phyloP scores from a whole-genome alignment of 92 coral and sea anemone species.

The Muricea muricata region DNA sequence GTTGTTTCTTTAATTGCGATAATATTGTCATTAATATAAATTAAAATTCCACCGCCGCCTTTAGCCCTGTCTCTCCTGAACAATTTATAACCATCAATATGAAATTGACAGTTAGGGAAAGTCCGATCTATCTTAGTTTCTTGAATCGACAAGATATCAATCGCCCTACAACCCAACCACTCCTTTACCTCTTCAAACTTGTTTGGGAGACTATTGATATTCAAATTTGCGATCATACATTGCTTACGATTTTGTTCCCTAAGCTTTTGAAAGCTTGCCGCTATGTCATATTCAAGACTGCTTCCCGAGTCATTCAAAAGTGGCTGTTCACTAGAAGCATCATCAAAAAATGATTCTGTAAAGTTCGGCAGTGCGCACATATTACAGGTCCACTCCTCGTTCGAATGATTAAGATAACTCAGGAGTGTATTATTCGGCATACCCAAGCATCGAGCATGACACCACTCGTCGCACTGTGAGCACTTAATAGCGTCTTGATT shows the following conservation, averaged over 20 bases:
- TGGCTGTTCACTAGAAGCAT: slow-evolving; percentile 9
- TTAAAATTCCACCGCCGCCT: slow-evolving; percentile 58
- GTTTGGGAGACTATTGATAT: slow-evolving; percentile 53
- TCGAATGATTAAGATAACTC: slow-evolving; percentile 44
- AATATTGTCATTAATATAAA: slow-evolving; percentile 47
- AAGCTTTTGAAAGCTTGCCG: not conserved
- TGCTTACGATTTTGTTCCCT: slow-evolving; percentile 38
- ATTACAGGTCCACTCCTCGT: slow-evolving; percentile 58
- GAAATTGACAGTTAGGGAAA: slow-evolving; percentile 59
- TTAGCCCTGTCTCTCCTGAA: slow-evolving; percentile 50
- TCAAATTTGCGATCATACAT: slow-evolving; percentile 52
- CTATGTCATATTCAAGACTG: not conserved
- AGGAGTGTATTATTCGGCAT: slow-evolving; percentile 27
- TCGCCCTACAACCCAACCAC: slow-evolving; percentile 45
- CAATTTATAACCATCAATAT: slow-evolving; percentile 45
- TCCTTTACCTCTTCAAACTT: slow-evolving; percentile 61
- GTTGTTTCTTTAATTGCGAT: slow-evolving; percentile 24
- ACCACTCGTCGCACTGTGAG: slow-evolving; percentile 49
- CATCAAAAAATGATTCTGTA: slow-evolving; percentile 47
- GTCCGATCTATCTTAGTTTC: slow-evolving; percentile 67
- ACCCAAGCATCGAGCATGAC: slow-evolving; percentile 51
- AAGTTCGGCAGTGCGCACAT: slow-evolving; percentile 52
- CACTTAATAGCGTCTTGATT: slow-evolving; percentile 69
- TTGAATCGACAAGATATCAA: slow-evolving; percentile 61
- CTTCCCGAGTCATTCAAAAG: not conserved